Conservation (phyloP, 2,113 vertebrate genomes). For the zebrafish (Danio rerio) region DNA sequence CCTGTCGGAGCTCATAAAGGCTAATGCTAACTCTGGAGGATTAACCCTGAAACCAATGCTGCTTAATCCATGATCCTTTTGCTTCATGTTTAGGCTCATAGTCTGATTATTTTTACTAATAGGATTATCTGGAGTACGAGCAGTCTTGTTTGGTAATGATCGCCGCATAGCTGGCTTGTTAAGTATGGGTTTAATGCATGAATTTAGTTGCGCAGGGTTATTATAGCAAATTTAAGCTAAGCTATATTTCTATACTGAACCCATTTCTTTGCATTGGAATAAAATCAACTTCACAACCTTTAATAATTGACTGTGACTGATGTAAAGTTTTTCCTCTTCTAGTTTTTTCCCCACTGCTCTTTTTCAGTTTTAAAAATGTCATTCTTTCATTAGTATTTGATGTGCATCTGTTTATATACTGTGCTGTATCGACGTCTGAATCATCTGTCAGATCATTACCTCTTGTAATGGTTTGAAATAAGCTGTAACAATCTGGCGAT, state of each 20-base stretch:
- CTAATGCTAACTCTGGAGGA: neutral
- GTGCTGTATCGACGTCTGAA: conserved; percentile 59
- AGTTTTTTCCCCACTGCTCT: neutral
- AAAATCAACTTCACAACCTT: neutral
- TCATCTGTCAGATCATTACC: conserved; percentile 72
- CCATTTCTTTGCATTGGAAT: no score
- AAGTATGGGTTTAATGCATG: neutral
- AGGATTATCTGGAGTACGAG: conserved; percentile 27
- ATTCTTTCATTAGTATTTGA: conserved; percentile 72
- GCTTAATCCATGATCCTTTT: neutral
- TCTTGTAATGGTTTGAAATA: conserved; percentile 68
- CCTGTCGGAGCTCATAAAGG: neutral
- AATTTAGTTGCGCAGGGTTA: neutral
- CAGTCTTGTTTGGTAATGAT: neutral
- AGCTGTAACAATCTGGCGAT: conserved; percentile 63
- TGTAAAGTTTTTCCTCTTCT: neutral
- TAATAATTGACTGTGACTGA: conserved; percentile 5
- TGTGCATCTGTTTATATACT: conserved; percentile 67
- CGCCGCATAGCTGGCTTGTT: neutral
- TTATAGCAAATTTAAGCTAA: no score
- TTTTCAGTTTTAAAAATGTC: conserved; percentile 8
- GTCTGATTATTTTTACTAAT: conserved; percentile 32
- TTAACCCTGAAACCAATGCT: conserved; percentile 2
- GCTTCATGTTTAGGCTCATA: conserved; percentile 1
- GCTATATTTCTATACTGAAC: no score